A percentile compares a stretch with the other conserved stretches of the same genome.
These are phyloP conservation scores for Bhutanitis thaidina DNA, from an alignment of 2,888 invertebrate species.

Conservation along the genomic window DNA sequence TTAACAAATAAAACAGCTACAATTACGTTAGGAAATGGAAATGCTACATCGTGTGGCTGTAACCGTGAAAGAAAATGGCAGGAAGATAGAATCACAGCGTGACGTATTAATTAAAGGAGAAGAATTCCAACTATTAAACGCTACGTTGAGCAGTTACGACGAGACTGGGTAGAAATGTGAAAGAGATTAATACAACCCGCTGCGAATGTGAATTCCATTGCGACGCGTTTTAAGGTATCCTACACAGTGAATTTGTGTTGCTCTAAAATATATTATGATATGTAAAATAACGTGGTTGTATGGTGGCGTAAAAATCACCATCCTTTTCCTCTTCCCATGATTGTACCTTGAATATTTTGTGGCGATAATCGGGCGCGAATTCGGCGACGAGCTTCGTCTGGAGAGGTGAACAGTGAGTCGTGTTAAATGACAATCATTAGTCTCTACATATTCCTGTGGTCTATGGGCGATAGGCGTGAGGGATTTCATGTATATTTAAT, in stretches of 20 bases:
- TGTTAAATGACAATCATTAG: too few species aligned
- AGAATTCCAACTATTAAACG: slow-evolving; percentile 56
- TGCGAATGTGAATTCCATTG: slow-evolving; percentile 59
- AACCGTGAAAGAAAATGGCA: slow-evolving; percentile 7
- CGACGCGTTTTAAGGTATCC: slow-evolving; percentile 39
- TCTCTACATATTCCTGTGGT: too few species aligned
- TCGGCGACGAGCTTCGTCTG: too few species aligned
- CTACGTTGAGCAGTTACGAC: slow-evolving; percentile 51
- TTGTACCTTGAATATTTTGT: too few species aligned
- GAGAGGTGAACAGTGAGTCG: too few species aligned
- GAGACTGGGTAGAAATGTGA: slow-evolving; percentile 54
- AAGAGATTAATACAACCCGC: slow-evolving; percentile 68
- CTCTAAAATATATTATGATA: not conserved
- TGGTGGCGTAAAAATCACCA: too few species aligned
- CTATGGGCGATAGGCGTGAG: too few species aligned
- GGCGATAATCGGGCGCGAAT: too few species aligned
- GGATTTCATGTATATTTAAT: too few species aligned
- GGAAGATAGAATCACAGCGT: slow-evolving; percentile 29
- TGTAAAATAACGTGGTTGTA: too few species aligned
- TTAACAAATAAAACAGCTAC: not conserved
- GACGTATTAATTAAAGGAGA: slow-evolving; percentile 58
- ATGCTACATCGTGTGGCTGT: not conserved
- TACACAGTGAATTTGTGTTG: slow-evolving; percentile 19
- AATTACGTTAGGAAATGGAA: not conserved
- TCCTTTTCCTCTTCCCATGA: too few species aligned